A percentile compares a stretch with the other conserved stretches of the same genome.
phyloP scores from a whole-genome alignment of 2,888 invertebrate species.

The Candidula unifasciata region DNA sequence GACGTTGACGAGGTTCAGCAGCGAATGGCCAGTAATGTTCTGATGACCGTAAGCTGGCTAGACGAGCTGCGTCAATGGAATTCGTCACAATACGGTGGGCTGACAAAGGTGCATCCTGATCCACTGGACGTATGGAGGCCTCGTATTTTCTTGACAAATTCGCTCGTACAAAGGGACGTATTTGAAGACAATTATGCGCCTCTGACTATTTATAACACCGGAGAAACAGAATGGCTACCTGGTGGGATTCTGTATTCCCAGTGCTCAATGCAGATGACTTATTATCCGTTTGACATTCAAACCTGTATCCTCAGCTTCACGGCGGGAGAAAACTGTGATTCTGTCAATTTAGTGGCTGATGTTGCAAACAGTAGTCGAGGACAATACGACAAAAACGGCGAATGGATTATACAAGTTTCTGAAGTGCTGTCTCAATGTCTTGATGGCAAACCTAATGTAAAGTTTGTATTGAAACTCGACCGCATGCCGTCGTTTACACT shows the following conservation, averaged over 20 bases:
- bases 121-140: slow-evolving; percentile 39
- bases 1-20: slow-evolving; percentile 16
- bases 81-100: slow-evolving; percentile 8
- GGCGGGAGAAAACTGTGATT: slow-evolving; percentile 23
- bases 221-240: slow-evolving; percentile 40
- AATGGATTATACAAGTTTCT: slow-evolving; percentile 13
- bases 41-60: slow-evolving; percentile 19
- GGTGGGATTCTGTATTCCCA: slow-evolving; percentile 17
- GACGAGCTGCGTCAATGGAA: slow-evolving; percentile 43
- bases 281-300: slow-evolving; percentile 54
- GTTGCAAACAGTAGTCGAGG: neutral
- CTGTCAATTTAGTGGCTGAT: neutral
- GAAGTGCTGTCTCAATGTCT: neutral
- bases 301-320: slow-evolving; percentile 44
- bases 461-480: slow-evolving; percentile 12
- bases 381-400: slow-evolving; percentile 26
- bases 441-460: neutral
- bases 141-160: slow-evolving; percentile 34
- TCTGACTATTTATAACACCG: slow-evolving; percentile 28
- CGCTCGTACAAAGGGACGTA: slow-evolving; percentile 22
- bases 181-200: slow-evolving; percentile 28
- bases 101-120: slow-evolving; percentile 18
- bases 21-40: neutral
- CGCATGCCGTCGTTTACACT: slow-evolving; percentile 36
- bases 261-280: slow-evolving; percentile 47